Conservation (phyloP, 2,888 invertebrate genomes). For the Nysson spinosus region DNA sequence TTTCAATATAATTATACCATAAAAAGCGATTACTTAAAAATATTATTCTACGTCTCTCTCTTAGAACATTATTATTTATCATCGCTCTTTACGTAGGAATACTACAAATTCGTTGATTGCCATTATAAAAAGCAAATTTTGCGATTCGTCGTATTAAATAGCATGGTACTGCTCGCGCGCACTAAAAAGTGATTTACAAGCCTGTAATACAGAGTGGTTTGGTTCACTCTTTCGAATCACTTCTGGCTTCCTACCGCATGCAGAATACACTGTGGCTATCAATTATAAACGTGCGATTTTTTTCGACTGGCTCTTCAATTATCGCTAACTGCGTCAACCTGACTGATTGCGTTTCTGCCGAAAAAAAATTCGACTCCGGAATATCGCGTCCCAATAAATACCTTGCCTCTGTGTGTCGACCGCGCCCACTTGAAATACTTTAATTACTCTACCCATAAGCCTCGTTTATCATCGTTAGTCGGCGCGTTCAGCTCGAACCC, state of each 20-base stretch:
- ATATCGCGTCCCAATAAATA: conserved; percentile 52
- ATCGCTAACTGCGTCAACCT: conserved; percentile 48
- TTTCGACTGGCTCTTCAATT: conserved; percentile 51
- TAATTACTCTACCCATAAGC: conserved; percentile 60
- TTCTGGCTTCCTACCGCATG: conserved; percentile 28
- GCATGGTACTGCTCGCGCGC: conserved; percentile 14
- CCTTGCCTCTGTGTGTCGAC: conserved; percentile 26
- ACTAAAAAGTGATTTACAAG: conserved; percentile 29
- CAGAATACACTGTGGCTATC: conserved; percentile 33
- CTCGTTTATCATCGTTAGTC: conserved; percentile 64
- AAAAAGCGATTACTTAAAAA: no score
- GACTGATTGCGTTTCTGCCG: conserved; percentile 46
- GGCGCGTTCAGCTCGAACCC: conserved; percentile 49
- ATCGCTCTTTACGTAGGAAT: no score
- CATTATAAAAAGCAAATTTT: no score
- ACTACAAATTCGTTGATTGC: no score
- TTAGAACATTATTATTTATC: no score
- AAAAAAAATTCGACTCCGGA: conserved; percentile 11
- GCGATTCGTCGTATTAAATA: conserved; percentile 37
- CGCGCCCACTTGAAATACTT: conserved; percentile 59
- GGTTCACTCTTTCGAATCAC: conserved; percentile 33
- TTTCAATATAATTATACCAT: no score
- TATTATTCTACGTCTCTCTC: no score
- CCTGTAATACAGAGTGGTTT: conserved; percentile 30
- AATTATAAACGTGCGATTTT: conserved; percentile 52